These are phyloP conservation scores for Odontamblyopus rebecca DNA, from an alignment of 2,797 vertebrate genomes.

Conservation along the genomic window DNA sequence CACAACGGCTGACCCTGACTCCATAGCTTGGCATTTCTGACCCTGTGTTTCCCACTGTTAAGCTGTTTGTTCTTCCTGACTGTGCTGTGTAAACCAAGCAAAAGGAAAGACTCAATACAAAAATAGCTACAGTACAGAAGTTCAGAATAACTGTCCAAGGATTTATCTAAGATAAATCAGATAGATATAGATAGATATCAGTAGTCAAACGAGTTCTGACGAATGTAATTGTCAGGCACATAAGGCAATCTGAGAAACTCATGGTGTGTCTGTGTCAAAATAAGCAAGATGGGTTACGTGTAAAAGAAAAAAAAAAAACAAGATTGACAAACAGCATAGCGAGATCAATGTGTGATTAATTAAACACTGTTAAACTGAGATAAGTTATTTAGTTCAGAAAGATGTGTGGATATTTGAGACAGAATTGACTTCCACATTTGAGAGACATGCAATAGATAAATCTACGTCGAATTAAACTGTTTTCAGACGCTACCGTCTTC, in stretches of 20 bases:
- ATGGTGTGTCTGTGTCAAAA: background rate
- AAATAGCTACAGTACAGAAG: background rate
- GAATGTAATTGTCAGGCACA: background rate
- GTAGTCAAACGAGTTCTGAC: background rate
- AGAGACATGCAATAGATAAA: background rate
- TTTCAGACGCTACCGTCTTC: background rate
- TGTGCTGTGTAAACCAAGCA: background rate
- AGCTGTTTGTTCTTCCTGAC: conserved; percentile 17
- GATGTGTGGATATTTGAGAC: background rate
- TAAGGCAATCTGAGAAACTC: background rate
- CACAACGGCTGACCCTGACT: conserved; percentile 34
- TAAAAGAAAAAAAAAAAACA: background rate
- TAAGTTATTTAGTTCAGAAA: background rate
- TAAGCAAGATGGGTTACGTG: background rate
- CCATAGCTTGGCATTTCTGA: conserved; percentile 16
- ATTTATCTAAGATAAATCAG: background rate
- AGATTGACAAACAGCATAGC: background rate
- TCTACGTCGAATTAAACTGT: background rate
- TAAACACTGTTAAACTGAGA: background rate
- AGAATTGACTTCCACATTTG: background rate
- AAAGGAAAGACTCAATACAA: background rate
- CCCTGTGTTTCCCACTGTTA: conserved; percentile 21
- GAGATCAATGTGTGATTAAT: background rate
- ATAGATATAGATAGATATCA: too few relatives aligned
- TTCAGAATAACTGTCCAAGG: background rate